A percentile compares a stretch with the other conserved stretches of the same genome.
phyloP scores from a whole-genome alignment of 2,113 vertebrate genomes.

The Petrocephalus zakoni region DNA sequence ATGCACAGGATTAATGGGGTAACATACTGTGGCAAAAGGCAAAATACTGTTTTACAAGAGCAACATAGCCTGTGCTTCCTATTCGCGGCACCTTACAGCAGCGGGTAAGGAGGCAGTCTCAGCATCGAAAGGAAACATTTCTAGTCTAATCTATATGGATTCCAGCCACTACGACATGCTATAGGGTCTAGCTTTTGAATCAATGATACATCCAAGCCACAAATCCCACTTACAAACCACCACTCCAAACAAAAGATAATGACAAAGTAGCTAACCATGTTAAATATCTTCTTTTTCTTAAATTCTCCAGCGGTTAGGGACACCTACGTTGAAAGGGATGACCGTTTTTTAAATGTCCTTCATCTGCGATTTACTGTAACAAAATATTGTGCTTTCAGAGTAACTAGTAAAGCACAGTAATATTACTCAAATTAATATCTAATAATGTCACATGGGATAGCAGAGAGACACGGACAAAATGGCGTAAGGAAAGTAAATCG shows the following conservation, averaged over 20 bases:
- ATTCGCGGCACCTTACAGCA: not conserved
- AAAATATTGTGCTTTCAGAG: not conserved
- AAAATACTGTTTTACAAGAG: not conserved
- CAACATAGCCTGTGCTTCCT: not conserved
- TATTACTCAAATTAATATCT: not conserved
- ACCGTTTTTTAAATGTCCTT: not conserved
- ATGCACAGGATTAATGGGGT: not conserved
- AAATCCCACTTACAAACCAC: not conserved
- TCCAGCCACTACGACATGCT: not conserved
- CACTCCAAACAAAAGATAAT: not conserved
- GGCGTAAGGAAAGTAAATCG: not conserved
- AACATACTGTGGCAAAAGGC: not conserved
- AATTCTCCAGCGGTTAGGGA: not conserved
- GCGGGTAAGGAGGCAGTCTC: not conserved
- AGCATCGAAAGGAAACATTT: not conserved
- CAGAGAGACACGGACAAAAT: not conserved
- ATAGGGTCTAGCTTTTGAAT: not conserved
- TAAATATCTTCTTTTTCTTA: not conserved
- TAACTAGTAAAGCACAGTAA: not conserved
- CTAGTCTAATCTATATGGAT: not conserved
- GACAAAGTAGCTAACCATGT: not conserved
- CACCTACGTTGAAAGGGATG: not conserved
- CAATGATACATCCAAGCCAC: not conserved
- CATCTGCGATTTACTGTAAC: not conserved
- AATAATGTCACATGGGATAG: not conserved